Percentiles rank a stretch among this genome's conserved stretches.
These are phyloP conservation scores for Sarcoramphus papa DNA, from an alignment of 2,797 vertebrate genomes.

Conservation along the genomic window DNA sequence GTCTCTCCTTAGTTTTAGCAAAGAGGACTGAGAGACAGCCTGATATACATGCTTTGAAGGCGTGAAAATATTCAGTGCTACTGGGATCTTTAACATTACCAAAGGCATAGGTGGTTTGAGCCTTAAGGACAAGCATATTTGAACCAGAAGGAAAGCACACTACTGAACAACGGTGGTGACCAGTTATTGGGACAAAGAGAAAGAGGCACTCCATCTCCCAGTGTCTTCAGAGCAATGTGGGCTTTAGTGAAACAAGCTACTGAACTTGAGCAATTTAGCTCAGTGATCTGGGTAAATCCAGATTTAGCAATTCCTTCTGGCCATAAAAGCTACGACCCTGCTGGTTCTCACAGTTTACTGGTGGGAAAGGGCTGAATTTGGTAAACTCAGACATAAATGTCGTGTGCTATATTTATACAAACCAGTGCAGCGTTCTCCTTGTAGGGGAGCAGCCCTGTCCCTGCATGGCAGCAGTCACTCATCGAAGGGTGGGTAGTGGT, in stretches of 20 bases:
- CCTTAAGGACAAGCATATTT: neutral
- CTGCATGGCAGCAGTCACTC: neutral
- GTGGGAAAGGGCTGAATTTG: conserved; percentile 27
- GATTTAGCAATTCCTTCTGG: conserved; percentile 2
- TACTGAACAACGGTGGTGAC: accelerated
- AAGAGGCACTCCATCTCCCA: neutral
- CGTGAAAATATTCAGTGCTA: neutral
- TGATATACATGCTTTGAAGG: neutral
- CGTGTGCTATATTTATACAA: neutral
- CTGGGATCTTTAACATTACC: neutral
- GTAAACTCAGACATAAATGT: neutral
- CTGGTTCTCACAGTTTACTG: neutral
- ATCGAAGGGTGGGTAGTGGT: neutral
- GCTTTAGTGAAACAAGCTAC: neutral
- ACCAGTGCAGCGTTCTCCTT: neutral
- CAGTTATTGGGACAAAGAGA: neutral
- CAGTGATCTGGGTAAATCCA: neutral
- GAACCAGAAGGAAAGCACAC: neutral
- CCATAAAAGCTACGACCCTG: neutral
- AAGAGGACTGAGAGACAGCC: neutral
- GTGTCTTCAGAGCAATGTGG: neutral
- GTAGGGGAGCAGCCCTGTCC: neutral
- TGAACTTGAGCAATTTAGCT: accelerated
- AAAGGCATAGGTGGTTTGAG: neutral
- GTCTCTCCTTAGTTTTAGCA: neutral